A percentile compares a stretch with the other conserved stretches of the same genome.
phyloP scores from a whole-genome alignment of 2,797 vertebrate species.

The Eulemur mongoz region DNA sequence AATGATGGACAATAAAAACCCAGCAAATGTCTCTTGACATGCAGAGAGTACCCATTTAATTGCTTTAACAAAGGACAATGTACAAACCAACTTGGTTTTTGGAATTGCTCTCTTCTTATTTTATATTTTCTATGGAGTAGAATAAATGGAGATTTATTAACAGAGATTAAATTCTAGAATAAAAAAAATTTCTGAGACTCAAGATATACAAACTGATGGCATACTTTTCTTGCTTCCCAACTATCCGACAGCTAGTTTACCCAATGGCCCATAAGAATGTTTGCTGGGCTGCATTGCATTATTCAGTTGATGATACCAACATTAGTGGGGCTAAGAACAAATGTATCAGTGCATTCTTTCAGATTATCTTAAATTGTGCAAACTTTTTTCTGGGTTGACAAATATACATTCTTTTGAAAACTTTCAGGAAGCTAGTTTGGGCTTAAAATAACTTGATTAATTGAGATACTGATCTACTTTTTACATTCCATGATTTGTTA shows the following conservation, averaged over 20 bases:
- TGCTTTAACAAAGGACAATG: conserved; percentile 18
- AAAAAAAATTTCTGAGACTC: not conserved
- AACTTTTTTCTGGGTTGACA: not conserved
- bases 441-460: not conserved
- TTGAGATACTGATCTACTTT: not conserved
- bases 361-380: conserved; percentile 7
- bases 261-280: not conserved
- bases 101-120: not conserved
- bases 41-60: not conserved
- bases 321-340: not conserved
- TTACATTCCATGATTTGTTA: not conserved
- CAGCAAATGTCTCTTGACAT: conserved; percentile 20
- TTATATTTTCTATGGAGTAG: conserved; percentile 8
- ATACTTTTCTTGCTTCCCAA: not conserved
- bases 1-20: not conserved
- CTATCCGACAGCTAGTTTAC: not conserved
- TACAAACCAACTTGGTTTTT: not conserved
- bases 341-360: not conserved
- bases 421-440: conserved; percentile 1
- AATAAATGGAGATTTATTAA: conserved; percentile 13
- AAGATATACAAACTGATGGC: not conserved
- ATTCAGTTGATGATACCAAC: not conserved
- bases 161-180: not conserved
- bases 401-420: not conserved
- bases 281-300: not conserved